A percentile compares a stretch with the other conserved stretches of the same genome.
Evolutionary conservation across 2,113 vertebrate genomes (phyloP).

Genomic region (Tylochromis polylepis): DNA sequence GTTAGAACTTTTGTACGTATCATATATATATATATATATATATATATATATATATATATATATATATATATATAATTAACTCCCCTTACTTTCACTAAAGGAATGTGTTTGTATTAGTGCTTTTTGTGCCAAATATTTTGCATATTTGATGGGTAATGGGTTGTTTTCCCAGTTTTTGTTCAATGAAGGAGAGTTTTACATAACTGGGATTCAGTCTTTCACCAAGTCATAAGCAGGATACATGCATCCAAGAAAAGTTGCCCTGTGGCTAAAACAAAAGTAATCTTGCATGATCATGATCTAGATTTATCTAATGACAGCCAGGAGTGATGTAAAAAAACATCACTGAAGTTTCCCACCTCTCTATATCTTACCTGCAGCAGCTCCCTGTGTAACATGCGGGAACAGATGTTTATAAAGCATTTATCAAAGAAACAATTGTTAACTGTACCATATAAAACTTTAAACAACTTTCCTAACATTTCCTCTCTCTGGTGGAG

Average conservation of each 20-base stretch:
- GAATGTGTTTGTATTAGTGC: constrained; percentile 33
- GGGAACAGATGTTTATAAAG: not conserved
- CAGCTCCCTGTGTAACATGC: not conserved
- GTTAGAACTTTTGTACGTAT: not conserved
- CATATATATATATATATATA: not conserved
- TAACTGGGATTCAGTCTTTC: not conserved
- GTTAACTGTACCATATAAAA: not conserved
- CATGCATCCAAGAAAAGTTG: not conserved
- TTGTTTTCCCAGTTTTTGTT: constrained; percentile 13
- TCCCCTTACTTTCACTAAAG: constrained; percentile 9
- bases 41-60: not conserved
- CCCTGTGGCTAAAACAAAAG: not conserved
- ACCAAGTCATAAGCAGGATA: not conserved
- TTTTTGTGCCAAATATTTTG: constrained; percentile 55
- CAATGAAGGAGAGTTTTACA: constrained; percentile 19
- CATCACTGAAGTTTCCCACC: not conserved
- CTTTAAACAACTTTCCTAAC: not conserved
- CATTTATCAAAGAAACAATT: not conserved
- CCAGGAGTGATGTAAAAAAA: not conserved
- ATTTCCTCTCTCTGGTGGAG: not conserved
- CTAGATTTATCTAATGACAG: not conserved
- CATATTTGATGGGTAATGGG: not conserved
- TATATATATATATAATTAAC: not conserved
- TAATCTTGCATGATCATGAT: not conserved
- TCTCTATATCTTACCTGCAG: not conserved